Evolutionary conservation across 2,113 vertebrate species (phyloP).

Genomic region (Ornithorhynchus anatinus): DNA sequence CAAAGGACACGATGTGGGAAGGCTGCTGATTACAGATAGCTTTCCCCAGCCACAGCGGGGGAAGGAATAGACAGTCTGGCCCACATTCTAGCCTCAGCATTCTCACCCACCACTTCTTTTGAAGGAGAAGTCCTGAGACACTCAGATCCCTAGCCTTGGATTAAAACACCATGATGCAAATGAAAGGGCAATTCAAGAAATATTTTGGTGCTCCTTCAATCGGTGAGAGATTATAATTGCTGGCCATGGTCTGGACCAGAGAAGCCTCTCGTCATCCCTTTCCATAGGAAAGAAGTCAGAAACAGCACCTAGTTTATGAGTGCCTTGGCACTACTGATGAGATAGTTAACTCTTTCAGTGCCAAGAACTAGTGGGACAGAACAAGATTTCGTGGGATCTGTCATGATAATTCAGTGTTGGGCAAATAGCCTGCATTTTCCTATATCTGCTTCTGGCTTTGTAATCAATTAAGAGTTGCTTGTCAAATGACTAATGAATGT

Average conservation of each 20-base stretch:
- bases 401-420: constrained; percentile 1
- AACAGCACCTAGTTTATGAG: background rate
- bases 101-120: background rate
- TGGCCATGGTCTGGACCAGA: too few species aligned
- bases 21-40: too few species aligned
- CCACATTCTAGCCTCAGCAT: background rate
- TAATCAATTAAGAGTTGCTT: constrained; percentile 42
- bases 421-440: background rate
- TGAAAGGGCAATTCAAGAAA: too few species aligned
- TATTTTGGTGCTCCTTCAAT: background rate
- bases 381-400: background rate
- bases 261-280: background rate
- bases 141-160: background rate
- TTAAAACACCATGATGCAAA: background rate
- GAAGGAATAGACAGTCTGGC: background rate
- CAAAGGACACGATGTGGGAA: too few species aligned
- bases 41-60: too few species aligned
- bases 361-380: background rate
- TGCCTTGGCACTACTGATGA: background rate
- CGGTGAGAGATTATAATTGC: background rate
- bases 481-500: constrained; percentile 37
- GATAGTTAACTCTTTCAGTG: background rate
- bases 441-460: constrained; percentile 43
- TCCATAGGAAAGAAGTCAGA: background rate
- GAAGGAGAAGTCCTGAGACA: background rate